Evolutionary conservation across 2,888 invertebrate genomes (phyloP).

Genomic region (Onthophagus sagittarius): DNA sequence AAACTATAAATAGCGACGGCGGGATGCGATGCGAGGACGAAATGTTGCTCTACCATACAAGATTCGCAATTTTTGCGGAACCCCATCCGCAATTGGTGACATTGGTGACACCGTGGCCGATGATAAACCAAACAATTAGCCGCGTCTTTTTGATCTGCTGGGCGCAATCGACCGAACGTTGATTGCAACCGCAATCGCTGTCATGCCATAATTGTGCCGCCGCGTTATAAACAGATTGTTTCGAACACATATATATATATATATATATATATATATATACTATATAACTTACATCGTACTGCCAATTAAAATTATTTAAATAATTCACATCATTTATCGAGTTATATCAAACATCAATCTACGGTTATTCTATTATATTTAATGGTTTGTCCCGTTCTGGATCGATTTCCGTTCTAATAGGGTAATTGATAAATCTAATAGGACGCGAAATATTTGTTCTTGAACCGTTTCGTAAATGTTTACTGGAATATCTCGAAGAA

Average conservation of each 20-base stretch:
- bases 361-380: background rate
- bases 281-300: background rate
- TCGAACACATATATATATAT: background rate
- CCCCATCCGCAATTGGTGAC: background rate
- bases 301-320: background rate
- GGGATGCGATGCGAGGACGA: background rate
- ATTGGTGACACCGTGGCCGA: background rate
- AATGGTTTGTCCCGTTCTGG: background rate
- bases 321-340: background rate
- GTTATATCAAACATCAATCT: background rate
- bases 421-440: background rate
- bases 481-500: background rate
- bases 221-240: background rate
- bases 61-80: background rate
- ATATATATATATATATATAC: no score
- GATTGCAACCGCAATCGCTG: background rate
- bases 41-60: background rate
- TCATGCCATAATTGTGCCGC: background rate
- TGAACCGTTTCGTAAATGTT: background rate
- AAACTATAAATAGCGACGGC: background rate
- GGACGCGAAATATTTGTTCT: background rate
- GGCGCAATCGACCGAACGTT: background rate
- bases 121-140: background rate
- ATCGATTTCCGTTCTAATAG: background rate
- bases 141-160: background rate